A percentile compares a stretch with the other conserved stretches of the same genome.
Conservation (phyloP, 2,888 invertebrate species). For the Catocala nupta region DNA sequence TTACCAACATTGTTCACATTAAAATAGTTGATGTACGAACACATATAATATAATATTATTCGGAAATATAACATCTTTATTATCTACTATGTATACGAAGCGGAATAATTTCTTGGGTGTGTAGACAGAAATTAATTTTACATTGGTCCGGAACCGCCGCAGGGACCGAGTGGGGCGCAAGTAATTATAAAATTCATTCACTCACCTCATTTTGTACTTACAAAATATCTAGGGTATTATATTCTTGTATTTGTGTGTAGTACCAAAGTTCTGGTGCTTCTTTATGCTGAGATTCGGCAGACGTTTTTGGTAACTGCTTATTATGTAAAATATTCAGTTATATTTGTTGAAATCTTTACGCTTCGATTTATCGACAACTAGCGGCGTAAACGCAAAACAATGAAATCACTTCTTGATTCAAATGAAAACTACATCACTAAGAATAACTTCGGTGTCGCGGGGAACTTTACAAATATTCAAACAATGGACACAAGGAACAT, state of each 20-base stretch:
- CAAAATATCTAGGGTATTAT: slow-evolving; percentile 50
- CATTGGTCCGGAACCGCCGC: slow-evolving; percentile 56
- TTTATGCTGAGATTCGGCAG: slow-evolving; percentile 36
- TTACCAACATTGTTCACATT: not conserved
- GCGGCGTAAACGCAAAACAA: too few relatives aligned
- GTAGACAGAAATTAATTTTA: slow-evolving; percentile 69
- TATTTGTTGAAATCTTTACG: not conserved
- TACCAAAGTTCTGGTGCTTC: slow-evolving; percentile 24
- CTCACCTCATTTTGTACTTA: slow-evolving; percentile 54
- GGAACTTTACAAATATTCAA: too few relatives aligned
- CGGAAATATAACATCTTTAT: slow-evolving; percentile 25
- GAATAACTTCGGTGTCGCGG: too few relatives aligned
- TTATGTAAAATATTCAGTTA: not conserved
- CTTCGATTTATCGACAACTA: too few relatives aligned
- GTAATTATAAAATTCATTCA: slow-evolving; percentile 69
- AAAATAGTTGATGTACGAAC: not conserved
- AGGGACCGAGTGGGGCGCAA: slow-evolving; percentile 52
- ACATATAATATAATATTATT: not conserved
- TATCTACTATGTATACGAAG: slow-evolving; percentile 32
- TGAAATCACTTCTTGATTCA: too few relatives aligned
- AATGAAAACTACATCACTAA: too few relatives aligned
- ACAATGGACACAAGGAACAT: too few relatives aligned
- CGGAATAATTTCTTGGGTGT: slow-evolving; percentile 43
- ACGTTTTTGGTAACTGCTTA: slow-evolving; percentile 27
- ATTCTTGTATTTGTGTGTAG: slow-evolving; percentile 43